Evolutionary conservation across 2,888 invertebrate genomes (phyloP), one percentile per base, ranked within the genome.

Genomic region (Pollenia labialis): DNA sequence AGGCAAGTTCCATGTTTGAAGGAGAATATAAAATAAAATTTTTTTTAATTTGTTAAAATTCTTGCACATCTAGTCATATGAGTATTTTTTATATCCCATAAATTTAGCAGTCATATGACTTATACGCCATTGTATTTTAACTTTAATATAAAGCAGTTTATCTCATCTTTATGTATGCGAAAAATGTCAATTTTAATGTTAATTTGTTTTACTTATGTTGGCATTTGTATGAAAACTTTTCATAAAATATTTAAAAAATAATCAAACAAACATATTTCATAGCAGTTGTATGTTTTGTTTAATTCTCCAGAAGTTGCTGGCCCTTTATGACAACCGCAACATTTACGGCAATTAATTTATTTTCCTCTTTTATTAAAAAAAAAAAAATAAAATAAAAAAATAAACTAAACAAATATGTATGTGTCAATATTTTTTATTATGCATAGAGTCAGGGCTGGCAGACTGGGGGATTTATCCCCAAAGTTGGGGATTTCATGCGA

Each of bases 261-360:
- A 4, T 50, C n/a, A 32, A 54, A 9, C 4, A 64, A 64, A 44
- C 4, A 44, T 54, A 66, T n/a, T 54, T 16, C 11, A 11, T 1
- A 10, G 46, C 0, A 3, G 32, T 8, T 12, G 40, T 4, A 4
- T n/a, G 16, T 58, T 23, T 62, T 16, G 12, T 56, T 23, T 18
- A 2, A 18, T 14, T 52, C 42, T 40, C 10, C 11, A 16, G 11
- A 1, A 11, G 2, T 32, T 56, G n/a, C 48, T 40, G 48, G 14
- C 12, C 7, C n/a, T 74, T 68, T 40, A 68, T 52, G 81, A 77
- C 60, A 85, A 77, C 60, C 50, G 40, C 44, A 76, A 52, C 85
- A 82, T 68, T 75, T 48, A 77, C 74, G 56, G 74, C 71, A 77
- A 72, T 77, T 77, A 72, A 66, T 85, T 72, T 68, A 9, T 32